Evolutionary conservation across 2,888 invertebrate genomes (phyloP).

Genomic region (Cephus pulcher): DNA sequence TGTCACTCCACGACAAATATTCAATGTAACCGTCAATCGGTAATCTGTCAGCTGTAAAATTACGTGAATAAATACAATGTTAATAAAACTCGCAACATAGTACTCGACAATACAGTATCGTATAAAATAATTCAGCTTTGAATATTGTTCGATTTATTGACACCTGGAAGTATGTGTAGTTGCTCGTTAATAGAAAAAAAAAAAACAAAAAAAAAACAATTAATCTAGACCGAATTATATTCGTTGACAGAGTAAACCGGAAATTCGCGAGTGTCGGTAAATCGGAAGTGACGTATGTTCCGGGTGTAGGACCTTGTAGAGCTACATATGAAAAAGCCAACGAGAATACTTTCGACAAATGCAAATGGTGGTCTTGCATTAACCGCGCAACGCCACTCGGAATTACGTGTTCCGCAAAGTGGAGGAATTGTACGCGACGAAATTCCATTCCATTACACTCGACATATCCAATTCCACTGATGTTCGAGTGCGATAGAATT

Average conservation of each 20-base stretch:
- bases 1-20: neutral
- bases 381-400: neutral
- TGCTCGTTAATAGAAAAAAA: neutral
- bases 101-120: neutral
- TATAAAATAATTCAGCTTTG: neutral
- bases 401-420: neutral
- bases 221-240: neutral
- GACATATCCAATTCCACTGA: neutral
- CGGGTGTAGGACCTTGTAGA: neutral
- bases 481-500: neutral
- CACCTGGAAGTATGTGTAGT: neutral
- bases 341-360: neutral
- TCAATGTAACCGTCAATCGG: neutral
- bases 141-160: neutral
- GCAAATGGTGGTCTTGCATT: neutral
- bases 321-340: neutral
- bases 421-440: neutral
- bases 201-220: neutral
- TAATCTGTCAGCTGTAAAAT: neutral
- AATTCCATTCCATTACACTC: neutral
- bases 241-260: neutral
- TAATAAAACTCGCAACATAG: neutral
- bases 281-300: neutral
- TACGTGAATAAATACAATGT: neutral
- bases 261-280: neutral